Evolutionary conservation across 2,888 invertebrate species (phyloP).

Genomic region (Rhingia rostrata): DNA sequence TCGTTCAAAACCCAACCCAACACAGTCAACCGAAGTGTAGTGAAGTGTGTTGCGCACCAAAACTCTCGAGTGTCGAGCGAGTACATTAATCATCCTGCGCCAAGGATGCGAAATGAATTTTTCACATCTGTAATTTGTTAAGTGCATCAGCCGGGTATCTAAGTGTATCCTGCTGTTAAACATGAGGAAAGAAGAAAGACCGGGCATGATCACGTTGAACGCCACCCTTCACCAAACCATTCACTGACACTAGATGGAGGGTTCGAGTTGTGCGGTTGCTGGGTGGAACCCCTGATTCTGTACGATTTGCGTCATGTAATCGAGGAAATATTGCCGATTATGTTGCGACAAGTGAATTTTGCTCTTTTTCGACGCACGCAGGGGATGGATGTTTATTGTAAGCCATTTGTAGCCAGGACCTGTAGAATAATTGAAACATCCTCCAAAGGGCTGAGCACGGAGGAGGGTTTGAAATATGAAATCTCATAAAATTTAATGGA

Average conservation of each 20-base stretch:
- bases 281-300: conserved; percentile 60
- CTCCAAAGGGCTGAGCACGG: conserved; percentile 2
- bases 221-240: not conserved
- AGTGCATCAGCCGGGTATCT: conserved; percentile 79
- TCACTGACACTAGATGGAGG: not conserved
- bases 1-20: conserved; percentile 13
- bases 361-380: conserved; percentile 69
- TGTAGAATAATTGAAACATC: conserved; percentile 73
- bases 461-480: conserved; percentile 70
- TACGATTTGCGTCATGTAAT: conserved; percentile 77
- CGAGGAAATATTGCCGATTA: conserved; percentile 80
- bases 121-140: conserved; percentile 83
- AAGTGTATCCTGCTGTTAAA: conserved; percentile 35
- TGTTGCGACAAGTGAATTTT: conserved; percentile 81
- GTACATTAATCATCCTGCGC: conserved; percentile 82
- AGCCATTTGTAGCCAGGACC: conserved; percentile 64
- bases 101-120: conserved; percentile 80
- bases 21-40: conserved; percentile 21
- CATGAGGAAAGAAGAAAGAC: not conserved
- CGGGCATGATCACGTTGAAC: conserved; percentile 21
- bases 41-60: conserved; percentile 42
- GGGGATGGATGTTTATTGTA: conserved; percentile 55
- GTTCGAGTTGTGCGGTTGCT: conserved; percentile 23
- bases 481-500: conserved; percentile 74
- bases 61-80: conserved; percentile 77